Evolutionary conservation across 2,888 invertebrate species (phyloP), one percentile per base, ranked within the genome.

Genomic region (Kuschelorhynchus macadamiae): DNA sequence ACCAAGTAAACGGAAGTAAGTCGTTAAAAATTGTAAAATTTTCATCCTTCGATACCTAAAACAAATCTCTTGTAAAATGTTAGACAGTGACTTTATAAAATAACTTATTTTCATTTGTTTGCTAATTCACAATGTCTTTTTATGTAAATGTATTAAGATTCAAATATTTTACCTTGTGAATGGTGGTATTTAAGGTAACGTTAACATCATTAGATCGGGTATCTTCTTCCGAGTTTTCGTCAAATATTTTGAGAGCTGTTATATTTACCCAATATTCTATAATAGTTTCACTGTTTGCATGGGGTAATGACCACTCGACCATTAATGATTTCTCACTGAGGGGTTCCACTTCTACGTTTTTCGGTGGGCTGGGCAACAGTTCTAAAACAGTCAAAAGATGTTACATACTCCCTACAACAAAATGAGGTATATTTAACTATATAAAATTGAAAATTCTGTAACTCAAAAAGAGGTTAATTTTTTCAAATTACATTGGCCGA

Each of bases 1-100:
- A 94, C 94, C 94, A 94, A 0, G 93, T 93, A 77, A 92, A 91
- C 0, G 94, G 92, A 9, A 86, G 85, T 32, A 94, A 84, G 78
- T 90, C 87, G 74, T 87, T 88, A 1, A 93, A 78, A 0, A 88
- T 81, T 0, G 90, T 84, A 55, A 83, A 86, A 0, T 88, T 90
- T 74, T 87, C 86, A 71, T 87, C 88, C 2, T 86, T 85, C 1
- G 87, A 86, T 0, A 92, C 90, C 77, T 86, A 88, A 55, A 85
- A 61, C 30, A 84, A 50, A 85, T n/a, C n/a, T n/a, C n/a, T n/a
- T n/a, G n/a, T n/a, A n/a, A n/a, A n/a, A n/a, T n/a, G n/a, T n/a
- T n/a, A n/a, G n/a, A n/a, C n/a, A n/a, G n/a, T n/a, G n/a, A n/a
- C n/a, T n/a, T n/a, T n/a, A n/a, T n/a, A n/a, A n/a, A n/a, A n/a